Evolutionary conservation across 2,797 vertebrate genomes (phyloP).

Genomic region (Anomalospiza imberbis): DNA sequence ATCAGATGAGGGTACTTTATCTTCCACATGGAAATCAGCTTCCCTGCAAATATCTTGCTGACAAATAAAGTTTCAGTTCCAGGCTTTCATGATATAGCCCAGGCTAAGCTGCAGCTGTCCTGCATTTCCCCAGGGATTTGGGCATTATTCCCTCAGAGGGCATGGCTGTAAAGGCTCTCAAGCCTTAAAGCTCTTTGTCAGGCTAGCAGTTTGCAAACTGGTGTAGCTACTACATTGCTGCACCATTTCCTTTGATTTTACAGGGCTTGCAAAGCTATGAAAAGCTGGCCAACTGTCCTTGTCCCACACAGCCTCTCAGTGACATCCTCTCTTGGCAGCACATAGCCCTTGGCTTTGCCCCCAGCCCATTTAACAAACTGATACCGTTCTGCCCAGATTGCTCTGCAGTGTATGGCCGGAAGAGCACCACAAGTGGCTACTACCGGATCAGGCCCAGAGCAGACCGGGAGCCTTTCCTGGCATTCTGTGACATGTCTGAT

Average conservation of each 20-base stretch:
- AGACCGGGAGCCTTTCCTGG: conserved; percentile 81
- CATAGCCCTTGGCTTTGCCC: neutral
- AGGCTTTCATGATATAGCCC: neutral
- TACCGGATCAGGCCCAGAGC: conserved; percentile 81
- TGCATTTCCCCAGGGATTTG: neutral
- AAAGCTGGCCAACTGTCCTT: neutral
- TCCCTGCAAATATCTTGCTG: neutral
- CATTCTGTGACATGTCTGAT: conserved; percentile 90
- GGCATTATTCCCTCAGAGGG: neutral
- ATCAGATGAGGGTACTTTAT: neutral
- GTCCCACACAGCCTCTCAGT: neutral
- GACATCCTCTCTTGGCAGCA: neutral
- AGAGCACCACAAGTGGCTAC: conserved; percentile 78
- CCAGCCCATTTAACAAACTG: rapidly evolving
- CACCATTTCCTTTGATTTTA: neutral
- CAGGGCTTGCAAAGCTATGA: neutral
- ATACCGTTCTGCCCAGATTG: conserved; percentile 71
- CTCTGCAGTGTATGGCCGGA: conserved; percentile 79
- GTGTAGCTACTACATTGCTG: neutral
- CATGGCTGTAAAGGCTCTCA: neutral
- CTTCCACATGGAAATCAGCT: neutral
- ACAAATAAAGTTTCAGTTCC: neutral
- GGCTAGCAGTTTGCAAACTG: neutral
- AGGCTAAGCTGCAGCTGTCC: neutral
- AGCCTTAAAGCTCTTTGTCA: neutral